These are phyloP conservation scores for Taenioides sp. DNA, from an alignment of 2,797 vertebrate species.

Conservation along the genomic window DNA sequence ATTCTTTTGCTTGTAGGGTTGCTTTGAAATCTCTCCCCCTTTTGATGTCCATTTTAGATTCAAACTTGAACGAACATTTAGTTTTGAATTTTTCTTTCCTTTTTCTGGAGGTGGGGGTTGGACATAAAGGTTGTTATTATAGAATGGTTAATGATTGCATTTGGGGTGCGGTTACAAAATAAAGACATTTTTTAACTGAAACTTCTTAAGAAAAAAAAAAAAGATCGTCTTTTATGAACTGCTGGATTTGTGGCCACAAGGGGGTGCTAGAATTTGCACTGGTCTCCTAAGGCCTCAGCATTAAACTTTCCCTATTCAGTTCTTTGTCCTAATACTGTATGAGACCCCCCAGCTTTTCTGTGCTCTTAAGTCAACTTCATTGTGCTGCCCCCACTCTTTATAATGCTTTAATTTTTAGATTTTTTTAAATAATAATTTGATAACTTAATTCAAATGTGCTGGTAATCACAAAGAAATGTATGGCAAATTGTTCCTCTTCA, in stretches of 20 bases:
- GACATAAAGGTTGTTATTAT: conserved; percentile 34
- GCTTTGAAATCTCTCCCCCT: conserved; percentile 55
- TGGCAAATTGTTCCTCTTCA: conserved; percentile 77
- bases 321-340: conserved; percentile 40
- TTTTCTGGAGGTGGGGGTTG: conserved; percentile 23
- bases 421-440: conserved; percentile 80
- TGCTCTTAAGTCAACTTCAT: conserved; percentile 36
- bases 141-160: conserved; percentile 40
- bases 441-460: conserved; percentile 82
- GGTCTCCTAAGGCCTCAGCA: not conserved
- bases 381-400: conserved; percentile 69
- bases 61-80: conserved; percentile 72
- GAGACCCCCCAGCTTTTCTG: conserved; percentile 31
- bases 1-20: conserved; percentile 55
- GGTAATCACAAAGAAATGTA: conserved; percentile 83
- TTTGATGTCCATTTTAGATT: conserved; percentile 80
- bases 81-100: conserved; percentile 39
- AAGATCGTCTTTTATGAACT: conserved; percentile 17
- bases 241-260: conserved; percentile 54
- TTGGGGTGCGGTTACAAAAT: conserved; percentile 43
- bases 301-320: not conserved
- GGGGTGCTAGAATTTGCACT: conserved; percentile 38
- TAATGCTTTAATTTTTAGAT: conserved; percentile 81
- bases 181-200: conserved; percentile 16
- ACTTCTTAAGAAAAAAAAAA: not conserved